A percentile compares a stretch with the other conserved stretches of the same genome.
phyloP scores from a whole-genome alignment of 2,113 vertebrate species.

The Entomyzon cyanotis region DNA sequence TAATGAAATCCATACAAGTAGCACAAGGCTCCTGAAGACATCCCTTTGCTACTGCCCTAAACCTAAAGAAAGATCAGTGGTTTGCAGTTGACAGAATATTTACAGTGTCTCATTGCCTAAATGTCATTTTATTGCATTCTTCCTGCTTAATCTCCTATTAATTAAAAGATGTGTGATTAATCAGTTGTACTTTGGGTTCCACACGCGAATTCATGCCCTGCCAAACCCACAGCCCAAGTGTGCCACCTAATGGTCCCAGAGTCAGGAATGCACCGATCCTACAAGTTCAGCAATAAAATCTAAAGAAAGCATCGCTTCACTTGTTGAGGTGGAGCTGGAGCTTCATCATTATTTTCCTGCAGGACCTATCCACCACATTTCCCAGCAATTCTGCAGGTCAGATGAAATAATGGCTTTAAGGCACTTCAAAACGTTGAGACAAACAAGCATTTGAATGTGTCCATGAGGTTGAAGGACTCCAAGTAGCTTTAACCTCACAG shows the following conservation, averaged over 20 bases:
- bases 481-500: neutral
- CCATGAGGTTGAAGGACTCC: neutral
- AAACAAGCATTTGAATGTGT: neutral
- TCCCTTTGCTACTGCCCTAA: neutral
- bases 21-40: neutral
- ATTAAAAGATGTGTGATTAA: neutral
- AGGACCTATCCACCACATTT: neutral
- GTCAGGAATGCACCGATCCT: neutral
- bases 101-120: neutral
- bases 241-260: constrained; percentile 37
- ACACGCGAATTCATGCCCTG: neutral
- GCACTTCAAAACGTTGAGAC: neutral
- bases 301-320: neutral
- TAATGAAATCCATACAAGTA: neutral
- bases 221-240: constrained; percentile 12
- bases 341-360: neutral
- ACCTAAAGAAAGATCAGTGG: neutral
- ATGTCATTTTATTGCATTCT: neutral
- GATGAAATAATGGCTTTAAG: neutral
- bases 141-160: neutral
- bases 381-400: neutral
- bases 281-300: neutral
- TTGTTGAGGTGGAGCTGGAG: neutral
- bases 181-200: neutral
- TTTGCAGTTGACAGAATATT: neutral